Conservation (phyloP, 2,888 invertebrate species). For the Amiota mariae region DNA sequence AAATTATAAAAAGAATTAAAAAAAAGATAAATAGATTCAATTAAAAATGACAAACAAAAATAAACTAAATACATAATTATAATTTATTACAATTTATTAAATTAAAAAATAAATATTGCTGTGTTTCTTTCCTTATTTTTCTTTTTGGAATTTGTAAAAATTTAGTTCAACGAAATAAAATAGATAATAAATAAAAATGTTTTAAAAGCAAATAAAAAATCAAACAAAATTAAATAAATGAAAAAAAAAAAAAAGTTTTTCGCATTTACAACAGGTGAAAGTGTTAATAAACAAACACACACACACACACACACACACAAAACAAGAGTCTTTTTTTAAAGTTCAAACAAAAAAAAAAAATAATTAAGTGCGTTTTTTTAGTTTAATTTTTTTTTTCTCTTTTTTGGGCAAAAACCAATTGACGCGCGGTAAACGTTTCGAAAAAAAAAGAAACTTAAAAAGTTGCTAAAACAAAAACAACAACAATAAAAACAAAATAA, state of each 20-base stretch:
- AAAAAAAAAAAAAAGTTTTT: background rate
- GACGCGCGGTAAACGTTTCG: background rate
- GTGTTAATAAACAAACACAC: background rate
- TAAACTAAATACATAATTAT: background rate
- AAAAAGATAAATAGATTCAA: no score
- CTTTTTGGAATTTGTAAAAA: no score
- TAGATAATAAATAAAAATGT: no score
- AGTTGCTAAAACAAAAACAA: background rate
- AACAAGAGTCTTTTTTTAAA: no score
- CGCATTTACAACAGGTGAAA: constrained; percentile 10
- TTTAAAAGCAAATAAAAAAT: background rate
- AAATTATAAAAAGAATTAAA: no score
- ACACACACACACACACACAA: no score
- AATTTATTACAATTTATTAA: constrained; percentile 9
- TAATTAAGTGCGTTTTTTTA: background rate
- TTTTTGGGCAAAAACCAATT: background rate
- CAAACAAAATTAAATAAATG: background rate
- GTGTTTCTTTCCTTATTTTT: background rate
- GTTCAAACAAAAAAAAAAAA: no score
- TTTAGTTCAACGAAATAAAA: no score
- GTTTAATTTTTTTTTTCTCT: background rate
- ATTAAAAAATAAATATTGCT: background rate
- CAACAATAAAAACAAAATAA: background rate
- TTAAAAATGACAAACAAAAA: background rate
- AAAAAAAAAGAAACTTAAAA: background rate